Conservation (phyloP, 2,113 vertebrate genomes). For the Lanius collurio region DNA sequence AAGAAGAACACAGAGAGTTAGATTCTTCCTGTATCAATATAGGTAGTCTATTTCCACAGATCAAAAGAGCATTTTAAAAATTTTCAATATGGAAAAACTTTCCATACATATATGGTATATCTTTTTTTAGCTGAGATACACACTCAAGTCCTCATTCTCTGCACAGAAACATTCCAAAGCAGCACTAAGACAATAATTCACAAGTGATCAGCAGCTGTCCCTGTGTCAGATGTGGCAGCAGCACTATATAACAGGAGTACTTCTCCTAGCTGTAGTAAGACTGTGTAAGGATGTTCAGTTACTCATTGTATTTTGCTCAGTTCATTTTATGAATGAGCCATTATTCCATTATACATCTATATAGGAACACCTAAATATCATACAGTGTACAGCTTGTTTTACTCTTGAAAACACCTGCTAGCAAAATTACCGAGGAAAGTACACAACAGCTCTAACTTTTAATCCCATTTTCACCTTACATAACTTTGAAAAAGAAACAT, state of each 20-base stretch:
- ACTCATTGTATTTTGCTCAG: not conserved
- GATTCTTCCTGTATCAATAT: not conserved
- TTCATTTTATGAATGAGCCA: not conserved
- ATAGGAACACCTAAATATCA: not conserved
- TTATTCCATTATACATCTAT: not conserved
- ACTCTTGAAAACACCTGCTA: not conserved
- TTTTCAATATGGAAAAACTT: not conserved
- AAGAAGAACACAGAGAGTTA: not conserved
- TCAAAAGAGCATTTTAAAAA: not conserved
- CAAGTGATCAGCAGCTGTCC: not conserved
- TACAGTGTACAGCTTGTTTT: not conserved
- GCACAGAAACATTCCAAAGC: not conserved
- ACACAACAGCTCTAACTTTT: not conserved
- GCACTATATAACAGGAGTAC: not conserved
- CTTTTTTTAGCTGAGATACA: not conserved
- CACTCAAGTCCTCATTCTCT: not conserved
- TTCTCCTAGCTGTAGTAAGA: not conserved
- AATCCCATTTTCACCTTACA: not conserved
- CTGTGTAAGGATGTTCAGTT: not conserved
- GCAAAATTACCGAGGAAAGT: not conserved
- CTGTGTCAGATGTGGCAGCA: not conserved
- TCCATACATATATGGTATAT: no score
- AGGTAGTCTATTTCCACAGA: not conserved
- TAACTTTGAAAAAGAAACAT: not conserved
- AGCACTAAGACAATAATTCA: not conserved